phyloP scores from a whole-genome alignment of 2,113 vertebrate species.

The Phocoena sinus region DNA sequence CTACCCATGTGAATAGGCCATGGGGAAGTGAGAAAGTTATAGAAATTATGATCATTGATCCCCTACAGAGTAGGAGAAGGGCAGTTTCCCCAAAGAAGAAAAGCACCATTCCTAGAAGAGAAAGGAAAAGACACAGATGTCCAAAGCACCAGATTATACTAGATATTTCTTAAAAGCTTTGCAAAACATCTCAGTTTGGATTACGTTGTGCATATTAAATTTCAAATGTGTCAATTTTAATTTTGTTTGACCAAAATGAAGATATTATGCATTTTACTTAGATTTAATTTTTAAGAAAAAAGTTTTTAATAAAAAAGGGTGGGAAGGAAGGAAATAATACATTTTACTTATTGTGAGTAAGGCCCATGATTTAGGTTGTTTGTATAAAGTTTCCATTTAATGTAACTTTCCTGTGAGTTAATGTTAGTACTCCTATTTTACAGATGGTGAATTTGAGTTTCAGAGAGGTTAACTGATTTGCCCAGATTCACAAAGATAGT shows the following conservation, averaged over 20 bases:
- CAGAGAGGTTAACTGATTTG: not conserved
- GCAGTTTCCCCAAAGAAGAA: not conserved
- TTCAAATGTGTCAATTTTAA: not conserved
- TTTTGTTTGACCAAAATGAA: not conserved
- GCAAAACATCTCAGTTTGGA: not conserved
- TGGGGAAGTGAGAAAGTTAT: not conserved
- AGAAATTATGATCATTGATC: not conserved
- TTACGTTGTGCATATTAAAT: not conserved
- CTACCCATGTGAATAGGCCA: not conserved
- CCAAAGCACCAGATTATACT: not conserved
- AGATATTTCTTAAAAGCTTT: not conserved
- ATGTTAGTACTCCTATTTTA: not conserved
- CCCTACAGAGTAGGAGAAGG: not conserved
- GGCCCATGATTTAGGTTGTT: not conserved
- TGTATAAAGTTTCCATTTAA: not conserved
- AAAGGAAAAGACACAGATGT: not conserved
- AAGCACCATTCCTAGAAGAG: not conserved
- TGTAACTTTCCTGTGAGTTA: not conserved
- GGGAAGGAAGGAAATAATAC: not conserved
- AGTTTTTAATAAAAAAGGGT: not conserved
- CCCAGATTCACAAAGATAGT: not conserved
- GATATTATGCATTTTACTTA: not conserved
- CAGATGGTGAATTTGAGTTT: not conserved
- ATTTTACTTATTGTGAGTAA: not conserved
- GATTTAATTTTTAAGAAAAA: not conserved